Percentiles rank a stretch among this genome's conserved stretches.
These are phyloP conservation scores for Hemiscyllium ocellatum DNA, from an alignment of 2,113 vertebrate genomes.

Conservation along the genomic window DNA sequence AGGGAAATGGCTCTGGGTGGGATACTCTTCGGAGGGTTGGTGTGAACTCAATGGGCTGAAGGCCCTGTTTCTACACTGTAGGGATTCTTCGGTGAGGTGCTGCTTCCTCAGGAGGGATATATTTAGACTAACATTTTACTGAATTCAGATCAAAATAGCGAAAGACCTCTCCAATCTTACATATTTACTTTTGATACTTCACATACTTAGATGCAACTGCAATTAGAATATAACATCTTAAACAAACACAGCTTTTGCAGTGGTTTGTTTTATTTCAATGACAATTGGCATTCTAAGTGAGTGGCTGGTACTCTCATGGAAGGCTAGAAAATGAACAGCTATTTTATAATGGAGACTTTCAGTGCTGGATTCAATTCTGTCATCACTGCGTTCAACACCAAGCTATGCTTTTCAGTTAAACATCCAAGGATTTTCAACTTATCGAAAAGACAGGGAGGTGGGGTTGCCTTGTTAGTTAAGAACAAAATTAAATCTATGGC, in stretches of 20 bases:
- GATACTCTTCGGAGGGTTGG: no score
- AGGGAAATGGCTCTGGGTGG: no score
- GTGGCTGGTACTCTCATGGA: background rate
- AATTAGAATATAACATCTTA: background rate
- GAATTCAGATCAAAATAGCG: background rate
- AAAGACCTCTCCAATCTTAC: background rate
- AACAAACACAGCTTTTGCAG: no score
- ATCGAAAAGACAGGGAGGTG: no score
- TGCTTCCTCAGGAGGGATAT: background rate
- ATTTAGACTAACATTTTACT: background rate
- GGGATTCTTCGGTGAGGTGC: background rate
- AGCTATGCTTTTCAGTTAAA: no score
- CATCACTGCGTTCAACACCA: background rate
- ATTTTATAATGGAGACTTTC: background rate
- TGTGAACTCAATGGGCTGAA: no score
- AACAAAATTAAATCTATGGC: no score
- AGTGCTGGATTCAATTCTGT: background rate
- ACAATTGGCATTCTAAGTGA: background rate
- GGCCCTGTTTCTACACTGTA: no score
- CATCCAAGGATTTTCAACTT: no score
- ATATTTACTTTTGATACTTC: background rate
- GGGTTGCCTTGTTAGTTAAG: no score
- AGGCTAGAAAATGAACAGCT: background rate
- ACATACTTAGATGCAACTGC: background rate
- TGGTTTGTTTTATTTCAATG: background rate